Percentiles rank a stretch among this genome's conserved stretches.
These are phyloP conservation scores for Anthonomus grandis DNA, from an alignment of 1,140 invertebrate genomes.

Conservation along the genomic window DNA sequence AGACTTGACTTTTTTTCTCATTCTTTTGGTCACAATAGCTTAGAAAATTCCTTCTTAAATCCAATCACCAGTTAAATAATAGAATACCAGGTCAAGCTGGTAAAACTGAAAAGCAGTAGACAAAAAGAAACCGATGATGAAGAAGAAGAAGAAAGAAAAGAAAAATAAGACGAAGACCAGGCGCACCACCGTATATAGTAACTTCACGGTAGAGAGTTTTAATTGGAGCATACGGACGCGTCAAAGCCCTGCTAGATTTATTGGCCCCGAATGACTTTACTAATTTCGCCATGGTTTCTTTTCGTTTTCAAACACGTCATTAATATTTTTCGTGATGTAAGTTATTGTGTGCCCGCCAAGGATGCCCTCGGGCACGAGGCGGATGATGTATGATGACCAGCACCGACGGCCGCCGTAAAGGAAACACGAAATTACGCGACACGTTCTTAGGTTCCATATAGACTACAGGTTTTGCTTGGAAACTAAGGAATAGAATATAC, in stretches of 20 bases:
- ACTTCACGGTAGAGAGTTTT: slow-evolving; percentile 25
- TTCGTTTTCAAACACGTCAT: slow-evolving; percentile 25
- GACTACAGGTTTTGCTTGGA: too few relatives aligned
- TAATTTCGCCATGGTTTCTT: slow-evolving; percentile 26
- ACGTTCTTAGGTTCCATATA: too few relatives aligned
- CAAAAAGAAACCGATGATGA: too few relatives aligned
- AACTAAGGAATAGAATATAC: too few relatives aligned
- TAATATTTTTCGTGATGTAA: slow-evolving; percentile 23
- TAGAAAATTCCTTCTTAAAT: too few relatives aligned
- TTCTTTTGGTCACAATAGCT: too few relatives aligned
- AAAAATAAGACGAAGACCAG: slow-evolving; percentile 7
- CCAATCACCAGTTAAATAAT: too few relatives aligned
- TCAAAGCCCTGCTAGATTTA: slow-evolving; percentile 24
- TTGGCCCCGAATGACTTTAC: slow-evolving; percentile 23
- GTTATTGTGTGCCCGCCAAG: slow-evolving; percentile 24
- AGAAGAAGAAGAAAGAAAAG: slow-evolving; percentile 3
- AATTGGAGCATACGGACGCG: slow-evolving; percentile 27
- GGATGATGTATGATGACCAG: slow-evolving; percentile 27
- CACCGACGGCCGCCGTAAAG: too few relatives aligned
- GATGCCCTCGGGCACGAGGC: slow-evolving; percentile 19
- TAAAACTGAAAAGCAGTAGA: too few relatives aligned
- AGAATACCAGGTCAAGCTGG: too few relatives aligned
- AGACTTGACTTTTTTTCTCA: too few relatives aligned
- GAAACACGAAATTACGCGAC: too few relatives aligned
- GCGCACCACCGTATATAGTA: not conserved